Conservation (phyloP, 2,888 invertebrate species). For the Cantharis nigra region DNA sequence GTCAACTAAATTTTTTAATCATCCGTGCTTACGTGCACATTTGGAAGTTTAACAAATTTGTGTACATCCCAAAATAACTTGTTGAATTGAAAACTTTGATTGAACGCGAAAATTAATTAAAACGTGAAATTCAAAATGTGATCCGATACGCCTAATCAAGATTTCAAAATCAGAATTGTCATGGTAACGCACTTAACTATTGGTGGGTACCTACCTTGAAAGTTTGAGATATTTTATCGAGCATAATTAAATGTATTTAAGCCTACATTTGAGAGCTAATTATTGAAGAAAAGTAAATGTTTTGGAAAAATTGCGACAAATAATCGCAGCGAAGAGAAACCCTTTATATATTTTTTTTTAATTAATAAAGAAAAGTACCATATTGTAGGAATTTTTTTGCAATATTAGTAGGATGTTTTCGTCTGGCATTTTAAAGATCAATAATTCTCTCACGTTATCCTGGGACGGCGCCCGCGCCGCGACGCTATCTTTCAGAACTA, state of each 20-base stretch:
- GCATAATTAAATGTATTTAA: not conserved
- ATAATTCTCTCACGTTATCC: slow-evolving; percentile 48
- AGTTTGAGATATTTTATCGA: not conserved
- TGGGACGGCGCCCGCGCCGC: slow-evolving; percentile 48
- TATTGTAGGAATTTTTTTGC: slow-evolving; percentile 4
- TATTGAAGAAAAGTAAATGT: not conserved
- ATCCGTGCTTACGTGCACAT: not conserved
- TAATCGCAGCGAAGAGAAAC: not conserved
- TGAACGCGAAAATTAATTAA: not conserved
- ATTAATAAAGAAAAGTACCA: not conserved
- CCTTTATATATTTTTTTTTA: not conserved
- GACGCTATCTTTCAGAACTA: slow-evolving; percentile 37
- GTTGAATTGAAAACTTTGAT: not conserved
- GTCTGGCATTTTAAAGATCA: slow-evolving; percentile 44
- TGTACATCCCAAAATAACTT: not conserved
- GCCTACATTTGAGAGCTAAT: not conserved
- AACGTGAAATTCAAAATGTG: not conserved
- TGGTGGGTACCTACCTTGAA: not conserved
- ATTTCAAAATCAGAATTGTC: not conserved
- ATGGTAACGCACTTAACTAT: not conserved
- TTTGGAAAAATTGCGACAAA: not conserved
- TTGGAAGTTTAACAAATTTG: not conserved
- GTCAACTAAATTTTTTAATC: not conserved
- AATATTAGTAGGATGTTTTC: slow-evolving; percentile 32
- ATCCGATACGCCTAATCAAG: not conserved